Evolutionary conservation across 2,888 invertebrate genomes (phyloP).

Genomic region (Geotrupes spiniger): DNA sequence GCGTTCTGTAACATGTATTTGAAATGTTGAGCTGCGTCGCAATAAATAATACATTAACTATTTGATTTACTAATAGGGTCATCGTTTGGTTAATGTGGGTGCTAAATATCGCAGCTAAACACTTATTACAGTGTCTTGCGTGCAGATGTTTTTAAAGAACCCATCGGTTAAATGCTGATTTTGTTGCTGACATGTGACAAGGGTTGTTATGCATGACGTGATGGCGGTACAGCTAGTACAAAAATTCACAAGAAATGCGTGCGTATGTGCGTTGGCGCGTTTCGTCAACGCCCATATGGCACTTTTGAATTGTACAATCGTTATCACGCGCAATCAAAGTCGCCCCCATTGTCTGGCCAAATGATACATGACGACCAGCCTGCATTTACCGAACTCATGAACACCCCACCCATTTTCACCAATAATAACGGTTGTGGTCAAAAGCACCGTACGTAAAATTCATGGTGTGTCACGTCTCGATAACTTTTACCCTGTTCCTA

Average conservation of each 20-base stretch:
- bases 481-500: slow-evolving; percentile 25
- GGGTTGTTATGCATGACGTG: not conserved
- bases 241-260: not conserved
- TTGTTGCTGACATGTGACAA: not conserved
- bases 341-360: slow-evolving; percentile 37
- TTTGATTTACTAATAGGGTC: slow-evolving; percentile 3
- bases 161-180: not conserved
- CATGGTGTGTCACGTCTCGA: slow-evolving; percentile 29
- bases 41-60: not conserved
- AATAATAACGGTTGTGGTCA: slow-evolving; percentile 42
- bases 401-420: slow-evolving; percentile 34
- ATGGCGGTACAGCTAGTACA: not conserved
- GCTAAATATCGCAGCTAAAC: not conserved
- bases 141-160: not conserved
- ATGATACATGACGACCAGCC: slow-evolving; percentile 44
- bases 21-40: not conserved
- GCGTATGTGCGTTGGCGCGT: not conserved
- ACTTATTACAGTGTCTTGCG: not conserved
- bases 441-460: slow-evolving; percentile 40
- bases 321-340: slow-evolving; percentile 35
- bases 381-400: slow-evolving; percentile 37
- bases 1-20: not conserved
- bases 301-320: slow-evolving; percentile 22
- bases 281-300: slow-evolving; percentile 9
- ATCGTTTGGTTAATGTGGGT: not conserved